Conservation (phyloP, 2,888 invertebrate species). For the Chrysotoxum bicinctum region DNA sequence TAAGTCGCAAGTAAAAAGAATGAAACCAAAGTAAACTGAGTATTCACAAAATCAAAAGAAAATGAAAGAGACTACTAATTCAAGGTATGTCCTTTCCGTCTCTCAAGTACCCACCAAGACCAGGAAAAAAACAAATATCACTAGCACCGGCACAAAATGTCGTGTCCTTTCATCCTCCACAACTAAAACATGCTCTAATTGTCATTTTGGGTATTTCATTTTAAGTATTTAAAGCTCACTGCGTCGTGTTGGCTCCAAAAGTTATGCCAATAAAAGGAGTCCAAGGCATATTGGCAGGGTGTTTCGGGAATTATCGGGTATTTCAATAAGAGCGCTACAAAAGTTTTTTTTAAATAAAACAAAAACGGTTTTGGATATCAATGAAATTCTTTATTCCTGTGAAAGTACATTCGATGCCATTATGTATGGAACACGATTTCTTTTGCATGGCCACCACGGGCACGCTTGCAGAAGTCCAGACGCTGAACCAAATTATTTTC, state of each 20-base stretch:
- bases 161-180: slow-evolving; percentile 46
- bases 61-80: slow-evolving; percentile 45
- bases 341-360: too few relatives aligned
- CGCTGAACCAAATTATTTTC: too few relatives aligned
- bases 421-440: too few relatives aligned
- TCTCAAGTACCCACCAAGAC: slow-evolving; percentile 1
- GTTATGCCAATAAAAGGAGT: slow-evolving; percentile 49
- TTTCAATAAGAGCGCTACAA: too few relatives aligned
- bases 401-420: too few relatives aligned
- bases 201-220: slow-evolving; percentile 54
- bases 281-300: background rate
- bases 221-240: slow-evolving; percentile 43
- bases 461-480: too few relatives aligned
- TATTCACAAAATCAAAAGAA: slow-evolving; percentile 42
- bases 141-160: slow-evolving; percentile 36
- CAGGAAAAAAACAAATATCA: slow-evolving; percentile 5
- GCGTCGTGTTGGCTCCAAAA: slow-evolving; percentile 48
- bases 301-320: background rate
- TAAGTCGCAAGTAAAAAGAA: too few relatives aligned
- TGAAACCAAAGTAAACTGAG: background rate
- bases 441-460: too few relatives aligned
- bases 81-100: slow-evolving; percentile 17
- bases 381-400: too few relatives aligned
- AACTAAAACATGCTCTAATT: slow-evolving; percentile 48
- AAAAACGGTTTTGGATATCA: too few relatives aligned